phyloP scores from a whole-genome alignment of 2,888 invertebrate species.

The Pollenia amentaria region DNA sequence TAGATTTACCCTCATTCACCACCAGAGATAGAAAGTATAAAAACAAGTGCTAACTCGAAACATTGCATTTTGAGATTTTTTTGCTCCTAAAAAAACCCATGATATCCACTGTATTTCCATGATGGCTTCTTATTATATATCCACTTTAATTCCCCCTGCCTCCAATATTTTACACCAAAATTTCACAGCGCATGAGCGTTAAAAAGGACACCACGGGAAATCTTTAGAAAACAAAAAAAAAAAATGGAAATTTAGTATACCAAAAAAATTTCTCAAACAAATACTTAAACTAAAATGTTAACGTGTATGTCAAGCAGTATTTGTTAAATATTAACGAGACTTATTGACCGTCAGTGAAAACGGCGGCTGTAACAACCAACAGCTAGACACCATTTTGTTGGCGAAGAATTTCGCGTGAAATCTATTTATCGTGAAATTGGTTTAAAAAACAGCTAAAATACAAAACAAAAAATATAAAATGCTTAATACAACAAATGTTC shows the following conservation, averaged over 20 bases:
- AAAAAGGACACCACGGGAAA: slow-evolving; percentile 1
- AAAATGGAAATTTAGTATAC: slow-evolving; percentile 58
- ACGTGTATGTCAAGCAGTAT: not conserved
- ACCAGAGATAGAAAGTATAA: too few relatives aligned
- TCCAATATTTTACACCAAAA: not conserved
- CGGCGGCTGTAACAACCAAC: not conserved
- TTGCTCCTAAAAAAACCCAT: not conserved
- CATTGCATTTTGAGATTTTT: not conserved
- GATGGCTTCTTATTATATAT: slow-evolving; percentile 67
- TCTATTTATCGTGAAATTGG: slow-evolving; percentile 61
- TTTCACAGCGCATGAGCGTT: slow-evolving; percentile 58
- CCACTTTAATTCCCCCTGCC: slow-evolving; percentile 23
- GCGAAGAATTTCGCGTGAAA: slow-evolving; percentile 56
- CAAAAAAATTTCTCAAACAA: not conserved
- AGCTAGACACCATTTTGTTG: not conserved
- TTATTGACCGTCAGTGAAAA: slow-evolving; percentile 34
- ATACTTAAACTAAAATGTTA: not conserved
- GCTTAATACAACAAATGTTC: slow-evolving; percentile 22
- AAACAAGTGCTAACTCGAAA: too few relatives aligned
- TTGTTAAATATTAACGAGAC: not conserved
- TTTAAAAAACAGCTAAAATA: slow-evolving; percentile 43
- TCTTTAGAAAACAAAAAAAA: not conserved
- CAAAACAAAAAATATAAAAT: slow-evolving; percentile 17
- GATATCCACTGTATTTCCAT: slow-evolving; percentile 58
- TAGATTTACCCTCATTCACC: too few relatives aligned